Evolutionary conservation across 2,113 vertebrate genomes (phyloP), one percentile per base, ranked within the genome.

Genomic region (Halichoerus grypus): DNA sequence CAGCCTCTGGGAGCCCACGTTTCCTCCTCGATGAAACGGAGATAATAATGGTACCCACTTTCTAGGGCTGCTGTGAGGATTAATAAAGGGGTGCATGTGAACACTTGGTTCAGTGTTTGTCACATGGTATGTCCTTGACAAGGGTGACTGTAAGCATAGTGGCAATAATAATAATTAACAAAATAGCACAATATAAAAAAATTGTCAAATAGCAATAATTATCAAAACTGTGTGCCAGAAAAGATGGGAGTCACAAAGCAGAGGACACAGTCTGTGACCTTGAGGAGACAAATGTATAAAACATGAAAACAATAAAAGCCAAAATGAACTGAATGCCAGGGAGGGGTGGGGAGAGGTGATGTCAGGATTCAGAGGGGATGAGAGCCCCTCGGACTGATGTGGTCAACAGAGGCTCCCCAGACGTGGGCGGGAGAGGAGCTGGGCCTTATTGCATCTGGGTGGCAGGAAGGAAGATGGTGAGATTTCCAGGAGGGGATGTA

Each of bases 401-500:
- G 57, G 61, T 36, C 95, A 39, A 8, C 31, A 33, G 84, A 49
- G 8, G 3, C 59, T n/a, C 51, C 31, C 46, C 46, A 55, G 57
- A 28, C 69, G 11, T 4, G 5, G 16, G 42, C 4, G 4, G 80
- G 53, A 36, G 74, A 36, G 28, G 61, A 63, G 36, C 46, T 49
- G 28, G 49, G 33, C 28, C 69, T 57, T 51, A 12, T 36, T 16
- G 3, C n/a, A 22, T 63, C 22, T 57, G 69, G 67, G 36, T n/a
- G 22, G 51, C 42, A n/a, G 87, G 74, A 63, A 53, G 36, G 79
- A 74, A 74, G 84, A 57, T 1, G 31, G 46, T 14, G 46, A 65
- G 81, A 36, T 49, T 94, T 95, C 71, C 59, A 33, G 71, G 36
- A 51, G 36, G 88, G 81, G n/a, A 65, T 28, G 14, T 22, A 31